Evolutionary conservation across 2,797 vertebrate genomes (phyloP).

Genomic region (Anas georgica): DNA sequence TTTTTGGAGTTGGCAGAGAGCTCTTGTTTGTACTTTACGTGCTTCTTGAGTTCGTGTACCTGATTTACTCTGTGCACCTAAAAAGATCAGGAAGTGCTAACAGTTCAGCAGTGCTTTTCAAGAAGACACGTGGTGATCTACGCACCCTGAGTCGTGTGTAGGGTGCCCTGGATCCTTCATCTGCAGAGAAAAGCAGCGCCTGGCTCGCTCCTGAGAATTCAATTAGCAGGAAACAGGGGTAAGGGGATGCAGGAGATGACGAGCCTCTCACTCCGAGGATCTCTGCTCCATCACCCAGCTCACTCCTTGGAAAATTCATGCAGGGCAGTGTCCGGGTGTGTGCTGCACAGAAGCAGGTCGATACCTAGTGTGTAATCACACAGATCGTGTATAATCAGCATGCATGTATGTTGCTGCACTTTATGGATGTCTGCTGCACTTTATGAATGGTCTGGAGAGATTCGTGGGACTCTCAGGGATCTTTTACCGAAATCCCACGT

Average conservation of each 20-base stretch:
- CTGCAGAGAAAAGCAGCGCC: not conserved
- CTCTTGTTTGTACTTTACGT: not conserved
- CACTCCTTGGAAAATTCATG: not conserved
- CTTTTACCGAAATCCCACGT: not conserved
- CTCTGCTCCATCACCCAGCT: not conserved
- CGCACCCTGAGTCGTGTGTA: fast-evolving
- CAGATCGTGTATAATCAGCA: fast-evolving
- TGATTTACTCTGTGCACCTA: not conserved
- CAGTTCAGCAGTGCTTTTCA: not conserved
- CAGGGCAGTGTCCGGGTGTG: not conserved
- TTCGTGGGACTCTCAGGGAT: fast-evolving
- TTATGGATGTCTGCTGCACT: fast-evolving
- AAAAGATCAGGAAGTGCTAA: not conserved
- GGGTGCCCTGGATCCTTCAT: not conserved
- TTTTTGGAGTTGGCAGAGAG: not conserved
- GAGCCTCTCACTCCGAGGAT: not conserved
- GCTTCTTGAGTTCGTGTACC: fast-evolving
- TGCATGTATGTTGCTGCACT: fast-evolving
- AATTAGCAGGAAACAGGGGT: not conserved
- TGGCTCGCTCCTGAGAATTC: fast-evolving
- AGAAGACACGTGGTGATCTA: fast-evolving
- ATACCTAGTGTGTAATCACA: fast-evolving
- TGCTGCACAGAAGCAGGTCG: fast-evolving
- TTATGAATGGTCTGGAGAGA: not conserved
- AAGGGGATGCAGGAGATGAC: not conserved